Percentiles rank a stretch among this genome's conserved stretches.
phyloP scores from a whole-genome alignment of 2,888 invertebrate species.

The Escarpia spicata region DNA sequence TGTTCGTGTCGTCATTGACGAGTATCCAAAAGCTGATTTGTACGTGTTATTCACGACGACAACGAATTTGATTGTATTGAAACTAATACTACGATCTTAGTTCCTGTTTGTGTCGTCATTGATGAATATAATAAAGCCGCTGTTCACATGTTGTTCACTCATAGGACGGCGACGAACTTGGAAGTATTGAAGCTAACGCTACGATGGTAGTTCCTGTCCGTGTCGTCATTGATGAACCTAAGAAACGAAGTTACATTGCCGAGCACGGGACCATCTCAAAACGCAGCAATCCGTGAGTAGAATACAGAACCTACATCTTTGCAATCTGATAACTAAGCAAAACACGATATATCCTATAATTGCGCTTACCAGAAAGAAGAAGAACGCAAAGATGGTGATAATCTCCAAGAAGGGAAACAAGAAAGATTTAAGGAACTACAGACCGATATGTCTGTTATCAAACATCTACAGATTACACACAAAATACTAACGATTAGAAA shows the following conservation, averaged over 20 bases:
- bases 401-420: no score
- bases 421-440: no score
- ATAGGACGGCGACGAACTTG: not conserved
- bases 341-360: not conserved
- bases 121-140: not conserved
- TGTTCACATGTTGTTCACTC: not conserved
- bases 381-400: no score
- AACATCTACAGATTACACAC: no score
- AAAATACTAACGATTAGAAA: no score
- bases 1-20: no score
- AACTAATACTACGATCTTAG: not conserved
- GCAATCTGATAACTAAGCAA: not conserved
- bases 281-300: not conserved
- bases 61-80: constrained; percentile 35
- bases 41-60: no score
- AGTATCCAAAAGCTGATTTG: no score
- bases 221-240: not conserved
- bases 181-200: not conserved
- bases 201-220: not conserved
- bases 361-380: no score
- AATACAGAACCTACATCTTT: not conserved
- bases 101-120: no score
- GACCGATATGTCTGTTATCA: no score
- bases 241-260: not conserved
- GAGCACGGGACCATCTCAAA: not conserved